Evolutionary conservation across 2,797 vertebrate genomes (phyloP).

Genomic region (Pseudochromis fuscus): DNA sequence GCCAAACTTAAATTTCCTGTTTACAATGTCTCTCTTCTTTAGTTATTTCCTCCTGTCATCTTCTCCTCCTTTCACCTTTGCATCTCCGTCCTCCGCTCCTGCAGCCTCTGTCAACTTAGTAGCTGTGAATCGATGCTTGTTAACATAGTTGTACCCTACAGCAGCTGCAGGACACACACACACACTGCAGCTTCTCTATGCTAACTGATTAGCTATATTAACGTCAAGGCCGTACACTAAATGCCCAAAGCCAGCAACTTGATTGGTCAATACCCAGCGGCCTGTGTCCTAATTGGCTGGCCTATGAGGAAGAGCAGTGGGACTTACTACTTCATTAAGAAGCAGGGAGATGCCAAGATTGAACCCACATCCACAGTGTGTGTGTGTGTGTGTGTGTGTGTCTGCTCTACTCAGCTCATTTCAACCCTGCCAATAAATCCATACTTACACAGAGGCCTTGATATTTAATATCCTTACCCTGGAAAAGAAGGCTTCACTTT

Average conservation of each 20-base stretch:
- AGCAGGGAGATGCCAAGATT: slow-evolving; percentile 60
- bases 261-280: slow-evolving; percentile 74
- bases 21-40: not conserved
- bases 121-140: slow-evolving; percentile 54
- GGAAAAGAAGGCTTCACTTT: slow-evolving; percentile 40
- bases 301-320: slow-evolving; percentile 63
- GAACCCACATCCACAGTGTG: slow-evolving; percentile 23
- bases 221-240: slow-evolving; percentile 66
- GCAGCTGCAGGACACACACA: slow-evolving; percentile 23
- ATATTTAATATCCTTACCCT: slow-evolving; percentile 63
- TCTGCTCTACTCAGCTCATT: slow-evolving; percentile 50
- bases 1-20: not conserved
- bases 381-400: not conserved
- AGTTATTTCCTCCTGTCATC: not conserved
- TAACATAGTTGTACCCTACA: slow-evolving; percentile 55
- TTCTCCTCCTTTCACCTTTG: slow-evolving; percentile 5
- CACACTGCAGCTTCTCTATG: slow-evolving; percentile 17
- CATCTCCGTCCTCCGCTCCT: slow-evolving; percentile 29
- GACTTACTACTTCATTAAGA: slow-evolving; percentile 78
- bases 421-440: slow-evolving; percentile 61
- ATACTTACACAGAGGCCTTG: slow-evolving; percentile 57
- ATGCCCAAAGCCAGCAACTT: slow-evolving; percentile 63
- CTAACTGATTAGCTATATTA: slow-evolving; percentile 68
- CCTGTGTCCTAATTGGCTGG: slow-evolving; percentile 72
- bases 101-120: slow-evolving; percentile 37